phyloP scores from a whole-genome alignment of 2,888 invertebrate species.

The Xestia rhomboidea region DNA sequence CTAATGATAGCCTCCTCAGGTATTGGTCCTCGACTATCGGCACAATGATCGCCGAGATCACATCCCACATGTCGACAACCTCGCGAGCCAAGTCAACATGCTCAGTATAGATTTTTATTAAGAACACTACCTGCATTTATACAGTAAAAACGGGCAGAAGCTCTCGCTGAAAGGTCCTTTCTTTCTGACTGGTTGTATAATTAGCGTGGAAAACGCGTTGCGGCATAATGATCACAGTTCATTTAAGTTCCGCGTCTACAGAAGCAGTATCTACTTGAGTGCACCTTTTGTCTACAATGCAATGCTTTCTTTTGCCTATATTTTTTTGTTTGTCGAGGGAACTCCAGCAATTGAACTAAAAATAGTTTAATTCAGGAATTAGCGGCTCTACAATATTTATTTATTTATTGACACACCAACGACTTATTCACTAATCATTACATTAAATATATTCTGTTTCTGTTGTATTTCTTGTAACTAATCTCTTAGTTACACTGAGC shows the following conservation, averaged over 20 bases:
- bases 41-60: no score
- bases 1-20: no score
- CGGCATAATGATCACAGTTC: constrained; percentile 43
- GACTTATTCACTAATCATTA: no score
- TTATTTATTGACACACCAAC: no score
- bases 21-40: no score
- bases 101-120: no score
- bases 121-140: no score
- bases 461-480: no score
- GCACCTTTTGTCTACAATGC: constrained; percentile 4
- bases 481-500: no score
- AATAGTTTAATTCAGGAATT: background rate
- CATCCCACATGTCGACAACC: no score
- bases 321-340: background rate
- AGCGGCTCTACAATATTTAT: background rate
- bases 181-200: constrained; percentile 28
- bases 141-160: background rate
- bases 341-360: background rate
- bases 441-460: no score
- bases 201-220: constrained; percentile 25
- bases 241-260: constrained; percentile 6
- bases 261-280: background rate
- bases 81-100: no score
- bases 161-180: constrained; percentile 1
- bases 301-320: background rate